A percentile compares a stretch with the other conserved stretches of the same genome.
Evolutionary conservation across 2,888 invertebrate species (phyloP).

Genomic region (Nephrotoma guestfalica): DNA sequence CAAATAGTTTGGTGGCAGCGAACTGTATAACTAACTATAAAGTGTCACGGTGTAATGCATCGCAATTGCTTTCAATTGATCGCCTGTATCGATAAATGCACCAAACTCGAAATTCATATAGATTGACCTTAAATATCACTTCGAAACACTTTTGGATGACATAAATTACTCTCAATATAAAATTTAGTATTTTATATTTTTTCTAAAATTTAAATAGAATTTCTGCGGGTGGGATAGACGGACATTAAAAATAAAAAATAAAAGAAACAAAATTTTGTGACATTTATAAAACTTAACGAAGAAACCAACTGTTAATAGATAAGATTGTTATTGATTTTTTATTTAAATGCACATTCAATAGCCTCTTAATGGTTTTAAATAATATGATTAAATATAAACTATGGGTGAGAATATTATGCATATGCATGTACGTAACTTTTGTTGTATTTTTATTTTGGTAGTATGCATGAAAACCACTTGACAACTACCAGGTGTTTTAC

Average conservation of each 20-base stretch:
- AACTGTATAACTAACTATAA: neutral
- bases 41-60: neutral
- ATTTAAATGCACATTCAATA: neutral
- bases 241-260: neutral
- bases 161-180: neutral
- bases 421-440: neutral
- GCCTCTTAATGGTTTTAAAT: neutral
- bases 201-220: neutral
- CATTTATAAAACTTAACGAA: neutral
- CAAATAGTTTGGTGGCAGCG: neutral
- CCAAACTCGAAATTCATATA: neutral
- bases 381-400: neutral
- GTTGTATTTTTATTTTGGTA: neutral
- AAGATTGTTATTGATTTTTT: neutral
- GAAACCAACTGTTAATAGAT: neutral
- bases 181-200: too few relatives aligned
- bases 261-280: neutral
- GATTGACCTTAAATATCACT: neutral
- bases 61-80: neutral
- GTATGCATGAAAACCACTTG: neutral
- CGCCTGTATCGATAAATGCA: neutral
- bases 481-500: constrained; percentile 3
- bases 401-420: neutral
- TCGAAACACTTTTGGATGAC: neutral
- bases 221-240: neutral